phyloP scores from a whole-genome alignment of 2,113 vertebrate genomes.

The Hemicordylus capensis region DNA sequence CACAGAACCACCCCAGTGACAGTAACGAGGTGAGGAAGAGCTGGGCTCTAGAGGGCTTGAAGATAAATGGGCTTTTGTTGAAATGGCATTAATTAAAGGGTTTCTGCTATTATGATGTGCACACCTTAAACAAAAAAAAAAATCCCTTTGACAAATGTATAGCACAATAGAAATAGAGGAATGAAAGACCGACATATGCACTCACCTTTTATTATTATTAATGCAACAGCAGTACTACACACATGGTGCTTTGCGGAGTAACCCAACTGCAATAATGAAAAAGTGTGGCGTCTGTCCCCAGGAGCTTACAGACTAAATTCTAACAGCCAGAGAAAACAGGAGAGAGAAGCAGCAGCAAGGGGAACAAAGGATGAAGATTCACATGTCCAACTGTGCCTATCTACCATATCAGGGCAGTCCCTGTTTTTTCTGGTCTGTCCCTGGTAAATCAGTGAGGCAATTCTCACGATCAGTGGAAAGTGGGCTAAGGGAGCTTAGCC shows the following conservation, averaged over 20 bases:
- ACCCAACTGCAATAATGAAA: background rate
- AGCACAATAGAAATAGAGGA: background rate
- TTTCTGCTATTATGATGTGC: background rate
- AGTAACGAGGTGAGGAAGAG: background rate
- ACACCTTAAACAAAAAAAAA: too few relatives aligned
- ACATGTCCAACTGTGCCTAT: too few relatives aligned
- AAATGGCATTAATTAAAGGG: background rate
- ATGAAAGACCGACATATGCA: background rate
- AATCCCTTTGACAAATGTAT: background rate
- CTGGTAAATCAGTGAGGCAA: too few relatives aligned
- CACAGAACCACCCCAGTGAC: background rate
- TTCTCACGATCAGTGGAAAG: too few relatives aligned
- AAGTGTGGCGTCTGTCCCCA: too few relatives aligned
- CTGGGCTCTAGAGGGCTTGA: background rate
- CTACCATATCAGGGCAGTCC: too few relatives aligned
- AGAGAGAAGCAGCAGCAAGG: too few relatives aligned
- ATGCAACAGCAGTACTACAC: background rate
- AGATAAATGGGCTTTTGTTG: background rate
- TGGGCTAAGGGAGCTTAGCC: too few relatives aligned
- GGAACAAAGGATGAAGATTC: too few relatives aligned
- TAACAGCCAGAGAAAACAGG: too few relatives aligned
- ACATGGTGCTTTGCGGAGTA: background rate
- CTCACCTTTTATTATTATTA: background rate
- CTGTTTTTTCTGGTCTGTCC: too few relatives aligned
- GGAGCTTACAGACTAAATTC: too few relatives aligned